Conservation (phyloP, 2,888 invertebrate genomes). For the Leucania comma region DNA sequence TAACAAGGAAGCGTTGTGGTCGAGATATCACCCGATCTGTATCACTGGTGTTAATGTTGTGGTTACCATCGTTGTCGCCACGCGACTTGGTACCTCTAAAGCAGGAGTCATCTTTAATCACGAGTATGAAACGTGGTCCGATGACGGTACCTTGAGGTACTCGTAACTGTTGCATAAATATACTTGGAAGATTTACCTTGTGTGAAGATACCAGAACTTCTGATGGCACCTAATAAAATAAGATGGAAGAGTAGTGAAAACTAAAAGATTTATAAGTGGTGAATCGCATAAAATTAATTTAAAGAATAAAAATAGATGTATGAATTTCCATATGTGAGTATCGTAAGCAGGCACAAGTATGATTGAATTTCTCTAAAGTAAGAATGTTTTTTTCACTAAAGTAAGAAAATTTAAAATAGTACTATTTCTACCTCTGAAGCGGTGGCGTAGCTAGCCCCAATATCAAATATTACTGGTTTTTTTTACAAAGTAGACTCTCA, state of each 20-base stretch:
- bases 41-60: slow-evolving; percentile 60
- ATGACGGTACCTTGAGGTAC: slow-evolving; percentile 37
- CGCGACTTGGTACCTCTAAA: slow-evolving; percentile 42
- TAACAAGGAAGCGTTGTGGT: slow-evolving; percentile 66
- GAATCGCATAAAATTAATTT: slow-evolving; percentile 9
- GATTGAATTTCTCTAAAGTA: slow-evolving; percentile 1
- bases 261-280: neutral
- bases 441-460: too few species aligned
- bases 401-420: too few species aligned
- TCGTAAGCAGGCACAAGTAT: slow-evolving; percentile 5
- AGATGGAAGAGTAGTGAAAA: neutral
- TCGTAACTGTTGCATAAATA: slow-evolving; percentile 1
- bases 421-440: too few species aligned
- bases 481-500: too few species aligned
- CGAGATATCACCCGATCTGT: slow-evolving; percentile 62
- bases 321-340: slow-evolving; percentile 9
- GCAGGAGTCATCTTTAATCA: slow-evolving; percentile 44
- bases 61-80: slow-evolving; percentile 53
- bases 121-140: slow-evolving; percentile 31
- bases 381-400: too few species aligned
- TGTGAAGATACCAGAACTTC: slow-evolving; percentile 6
- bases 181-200: slow-evolving; percentile 6
- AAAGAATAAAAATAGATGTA: neutral
- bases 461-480: too few species aligned
- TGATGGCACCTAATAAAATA: neutral